phyloP scores from a whole-genome alignment of 1,140 invertebrate genomes.

The Drosophila saltans region DNA sequence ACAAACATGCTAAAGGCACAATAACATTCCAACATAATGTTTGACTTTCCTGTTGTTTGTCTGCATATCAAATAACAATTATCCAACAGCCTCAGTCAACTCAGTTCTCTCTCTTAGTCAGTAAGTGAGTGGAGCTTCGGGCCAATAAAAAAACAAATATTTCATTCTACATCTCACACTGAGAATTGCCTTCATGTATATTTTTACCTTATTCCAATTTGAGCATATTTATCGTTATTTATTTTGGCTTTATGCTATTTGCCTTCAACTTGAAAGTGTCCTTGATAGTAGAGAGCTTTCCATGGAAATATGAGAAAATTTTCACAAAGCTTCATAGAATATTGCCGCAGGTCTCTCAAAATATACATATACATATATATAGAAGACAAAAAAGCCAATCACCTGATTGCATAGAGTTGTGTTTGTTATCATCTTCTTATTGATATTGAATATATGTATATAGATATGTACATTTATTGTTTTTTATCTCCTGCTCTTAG shows the following conservation, averaged over 20 bases:
- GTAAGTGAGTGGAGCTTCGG: conserved; percentile 5
- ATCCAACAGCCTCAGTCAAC: conserved; percentile 22
- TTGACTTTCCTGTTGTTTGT: conserved; percentile 23
- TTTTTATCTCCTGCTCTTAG: not conserved
- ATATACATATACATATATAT: not conserved
- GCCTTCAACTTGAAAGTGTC: conserved; percentile 25
- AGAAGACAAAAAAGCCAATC: conserved; percentile 31
- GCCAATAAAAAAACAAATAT: conserved; percentile 24
- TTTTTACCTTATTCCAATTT: conserved; percentile 38
- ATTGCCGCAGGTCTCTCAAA: conserved; percentile 23
- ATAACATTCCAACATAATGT: conserved; percentile 20
- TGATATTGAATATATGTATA: no score
- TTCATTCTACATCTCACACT: not conserved
- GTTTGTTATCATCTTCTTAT: conserved; percentile 36
- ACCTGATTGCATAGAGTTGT: conserved; percentile 25
- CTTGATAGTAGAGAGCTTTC: conserved; percentile 17
- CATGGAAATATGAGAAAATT: conserved; percentile 46
- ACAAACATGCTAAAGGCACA: conserved; percentile 37
- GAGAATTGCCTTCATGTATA: not conserved
- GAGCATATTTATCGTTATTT: conserved; percentile 36
- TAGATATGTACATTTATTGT: conserved; percentile 20
- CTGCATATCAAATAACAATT: conserved; percentile 50
- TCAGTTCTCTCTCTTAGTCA: not conserved
- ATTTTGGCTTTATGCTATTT: conserved; percentile 37
- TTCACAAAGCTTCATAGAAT: conserved; percentile 23